Conservation (phyloP, 2,888 invertebrate species). For the Azorinus chamasolen region DNA sequence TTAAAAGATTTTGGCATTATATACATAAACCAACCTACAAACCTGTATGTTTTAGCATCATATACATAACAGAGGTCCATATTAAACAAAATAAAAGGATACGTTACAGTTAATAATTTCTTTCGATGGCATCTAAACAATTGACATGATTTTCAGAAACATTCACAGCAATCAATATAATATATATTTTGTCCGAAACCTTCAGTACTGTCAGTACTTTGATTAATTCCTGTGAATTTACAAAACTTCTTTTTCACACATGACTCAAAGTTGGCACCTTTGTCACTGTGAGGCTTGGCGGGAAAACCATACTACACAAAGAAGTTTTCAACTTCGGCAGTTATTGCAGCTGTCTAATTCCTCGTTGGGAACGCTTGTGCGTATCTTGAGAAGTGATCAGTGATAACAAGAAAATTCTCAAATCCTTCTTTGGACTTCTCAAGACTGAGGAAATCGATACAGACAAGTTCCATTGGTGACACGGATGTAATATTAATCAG, state of each 20-base stretch:
- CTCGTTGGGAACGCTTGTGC: slow-evolving; percentile 27
- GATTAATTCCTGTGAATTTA: slow-evolving; percentile 7
- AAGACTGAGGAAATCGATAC: slow-evolving; percentile 24
- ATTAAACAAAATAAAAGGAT: too few relatives aligned
- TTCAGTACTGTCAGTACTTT: too few relatives aligned
- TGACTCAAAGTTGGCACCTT: slow-evolving; percentile 29
- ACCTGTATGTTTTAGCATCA: too few relatives aligned
- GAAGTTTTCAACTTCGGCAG: slow-evolving; percentile 23
- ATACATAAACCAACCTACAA: too few relatives aligned
- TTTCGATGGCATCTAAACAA: too few relatives aligned
- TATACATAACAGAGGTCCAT: too few relatives aligned
- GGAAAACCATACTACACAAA: slow-evolving; percentile 31
- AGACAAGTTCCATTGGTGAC: slow-evolving; percentile 25
- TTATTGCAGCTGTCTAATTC: slow-evolving; percentile 28
- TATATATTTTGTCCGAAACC: too few relatives aligned
- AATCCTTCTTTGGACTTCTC: slow-evolving; percentile 22
- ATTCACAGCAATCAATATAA: too few relatives aligned
- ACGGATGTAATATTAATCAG: slow-evolving; percentile 13
- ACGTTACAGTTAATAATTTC: too few relatives aligned
- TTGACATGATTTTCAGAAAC: too few relatives aligned
- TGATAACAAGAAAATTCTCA: slow-evolving; percentile 32
- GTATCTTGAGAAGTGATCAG: too few relatives aligned
- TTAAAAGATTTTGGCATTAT: too few relatives aligned
- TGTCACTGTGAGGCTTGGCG: slow-evolving; percentile 15
- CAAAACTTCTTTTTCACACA: slow-evolving; percentile 27